These are phyloP conservation scores for Artibeus jamaicensis DNA, from an alignment of 2,797 vertebrate genomes.

Conservation along the genomic window DNA sequence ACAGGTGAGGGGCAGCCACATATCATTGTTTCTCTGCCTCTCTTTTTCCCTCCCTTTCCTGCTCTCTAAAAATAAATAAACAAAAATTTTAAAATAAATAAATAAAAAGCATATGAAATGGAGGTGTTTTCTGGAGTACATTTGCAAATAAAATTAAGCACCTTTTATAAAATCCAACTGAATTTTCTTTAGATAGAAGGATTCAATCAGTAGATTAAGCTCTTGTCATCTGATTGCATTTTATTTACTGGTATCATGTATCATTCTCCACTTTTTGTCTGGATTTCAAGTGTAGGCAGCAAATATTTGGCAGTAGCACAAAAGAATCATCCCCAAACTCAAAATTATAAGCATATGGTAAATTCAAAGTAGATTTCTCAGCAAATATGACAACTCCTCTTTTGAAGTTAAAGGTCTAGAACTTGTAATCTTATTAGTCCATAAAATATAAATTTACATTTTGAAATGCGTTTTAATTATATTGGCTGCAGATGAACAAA, in stretches of 20 bases:
- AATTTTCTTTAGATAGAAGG: not conserved
- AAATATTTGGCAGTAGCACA: not conserved
- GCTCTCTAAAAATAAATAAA: too few relatives aligned
- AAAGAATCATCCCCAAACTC: not conserved
- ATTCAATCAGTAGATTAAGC: not conserved
- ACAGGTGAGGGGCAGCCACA: too few relatives aligned
- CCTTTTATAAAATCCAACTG: not conserved
- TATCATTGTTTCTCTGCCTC: too few relatives aligned
- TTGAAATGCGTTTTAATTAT: not conserved
- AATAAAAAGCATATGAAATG: not conserved
- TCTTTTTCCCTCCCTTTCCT: too few relatives aligned
- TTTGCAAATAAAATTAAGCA: constrained; percentile 24
- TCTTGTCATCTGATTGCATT: not conserved
- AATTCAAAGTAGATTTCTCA: not conserved
- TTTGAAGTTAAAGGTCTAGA: not conserved
- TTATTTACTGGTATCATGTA: not conserved
- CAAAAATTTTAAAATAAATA: too few relatives aligned
- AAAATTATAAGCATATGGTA: not conserved
- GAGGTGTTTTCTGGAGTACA: not conserved
- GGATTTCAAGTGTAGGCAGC: not conserved
- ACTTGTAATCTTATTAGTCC: not conserved
- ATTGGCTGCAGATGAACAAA: not conserved
- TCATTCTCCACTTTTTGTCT: constrained; percentile 2
- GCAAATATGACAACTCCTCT: not conserved
- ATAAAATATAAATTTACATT: not conserved